phyloP scores from a whole-genome alignment of 2,888 invertebrate genomes.

The Chalcosyrphus nemorum region DNA sequence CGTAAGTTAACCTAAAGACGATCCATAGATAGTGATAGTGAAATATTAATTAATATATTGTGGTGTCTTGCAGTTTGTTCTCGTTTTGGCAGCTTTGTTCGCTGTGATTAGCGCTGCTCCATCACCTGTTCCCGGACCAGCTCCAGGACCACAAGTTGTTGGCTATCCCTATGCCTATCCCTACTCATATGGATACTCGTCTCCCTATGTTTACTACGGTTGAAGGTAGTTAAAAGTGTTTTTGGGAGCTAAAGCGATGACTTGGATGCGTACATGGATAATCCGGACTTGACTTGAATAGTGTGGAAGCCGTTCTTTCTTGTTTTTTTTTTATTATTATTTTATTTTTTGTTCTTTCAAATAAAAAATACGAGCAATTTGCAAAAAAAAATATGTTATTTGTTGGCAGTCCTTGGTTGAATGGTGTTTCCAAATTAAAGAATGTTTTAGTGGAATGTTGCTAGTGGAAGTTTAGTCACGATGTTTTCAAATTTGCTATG shows the following conservation, averaged over 20 bases:
- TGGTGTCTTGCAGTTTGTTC: conserved; percentile 60
- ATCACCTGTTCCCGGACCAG: conserved; percentile 74
- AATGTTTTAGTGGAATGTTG: too few species aligned
- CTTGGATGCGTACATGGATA: neutral
- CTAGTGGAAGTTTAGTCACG: too few species aligned
- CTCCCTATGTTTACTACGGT: conserved; percentile 76
- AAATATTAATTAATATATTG: too few species aligned
- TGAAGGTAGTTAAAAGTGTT: conserved; percentile 67
- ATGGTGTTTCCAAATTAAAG: too few species aligned
- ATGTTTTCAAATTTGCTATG: too few species aligned
- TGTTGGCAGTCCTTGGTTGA: too few species aligned
- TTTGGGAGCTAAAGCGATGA: conserved; percentile 18
- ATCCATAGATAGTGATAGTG: too few species aligned
- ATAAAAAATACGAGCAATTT: neutral
- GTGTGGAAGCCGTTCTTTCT: neutral
- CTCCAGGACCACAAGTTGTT: conserved; percentile 76
- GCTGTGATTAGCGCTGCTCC: conserved; percentile 74
- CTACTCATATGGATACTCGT: conserved; percentile 71
- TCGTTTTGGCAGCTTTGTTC: conserved; percentile 74
- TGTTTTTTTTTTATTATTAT: conserved; percentile 17
- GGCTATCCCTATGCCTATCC: conserved; percentile 72
- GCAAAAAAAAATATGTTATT: too few species aligned
- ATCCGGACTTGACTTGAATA: neutral
- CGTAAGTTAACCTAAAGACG: neutral
- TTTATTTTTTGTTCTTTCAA: conserved; percentile 19